phyloP scores from a whole-genome alignment of 2,113 vertebrate species.

The Equus przewalskii region DNA sequence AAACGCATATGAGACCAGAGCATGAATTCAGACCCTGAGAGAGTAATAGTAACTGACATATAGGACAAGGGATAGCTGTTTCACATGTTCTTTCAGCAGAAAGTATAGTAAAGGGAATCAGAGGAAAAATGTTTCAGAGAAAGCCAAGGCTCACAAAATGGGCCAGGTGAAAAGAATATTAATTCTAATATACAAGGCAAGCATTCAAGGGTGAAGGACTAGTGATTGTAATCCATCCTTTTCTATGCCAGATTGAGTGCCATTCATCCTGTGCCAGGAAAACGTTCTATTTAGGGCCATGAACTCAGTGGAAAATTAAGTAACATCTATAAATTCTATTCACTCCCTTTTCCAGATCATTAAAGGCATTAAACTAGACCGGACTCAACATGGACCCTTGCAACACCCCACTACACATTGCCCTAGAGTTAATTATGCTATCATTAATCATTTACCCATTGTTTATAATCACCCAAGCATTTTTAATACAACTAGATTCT shows the following conservation, averaged over 20 bases:
- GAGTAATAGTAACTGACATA: conserved; percentile 50
- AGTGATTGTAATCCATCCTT: conserved; percentile 62
- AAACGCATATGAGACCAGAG: conserved; percentile 29
- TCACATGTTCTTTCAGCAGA: conserved; percentile 59
- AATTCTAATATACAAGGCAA: conserved; percentile 74
- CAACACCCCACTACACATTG: conserved; percentile 61
- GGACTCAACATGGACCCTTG: conserved; percentile 66
- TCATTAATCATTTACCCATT: conserved; percentile 67
- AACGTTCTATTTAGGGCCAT: conserved; percentile 64
- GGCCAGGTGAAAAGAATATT: conserved; percentile 72
- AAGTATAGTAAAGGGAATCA: conserved; percentile 55
- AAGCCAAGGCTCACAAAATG: conserved; percentile 56
- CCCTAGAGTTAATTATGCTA: conserved; percentile 68
- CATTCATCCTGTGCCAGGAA: conserved; percentile 65
- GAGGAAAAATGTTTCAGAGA: conserved; percentile 64
- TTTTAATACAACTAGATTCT: conserved; percentile 60
- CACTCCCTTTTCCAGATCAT: conserved; percentile 79
- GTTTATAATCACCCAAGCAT: conserved; percentile 64
- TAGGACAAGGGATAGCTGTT: conserved; percentile 41
- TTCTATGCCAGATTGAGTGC: conserved; percentile 70
- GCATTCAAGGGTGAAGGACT: conserved; percentile 78
- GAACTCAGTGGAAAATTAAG: conserved; percentile 74
- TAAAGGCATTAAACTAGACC: conserved; percentile 72
- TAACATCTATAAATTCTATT: conserved; percentile 76
- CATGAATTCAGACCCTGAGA: conserved; percentile 59